These are phyloP conservation scores for Thymallus thymallus DNA, from an alignment of 2,113 vertebrate genomes.

Conservation along the genomic window DNA sequence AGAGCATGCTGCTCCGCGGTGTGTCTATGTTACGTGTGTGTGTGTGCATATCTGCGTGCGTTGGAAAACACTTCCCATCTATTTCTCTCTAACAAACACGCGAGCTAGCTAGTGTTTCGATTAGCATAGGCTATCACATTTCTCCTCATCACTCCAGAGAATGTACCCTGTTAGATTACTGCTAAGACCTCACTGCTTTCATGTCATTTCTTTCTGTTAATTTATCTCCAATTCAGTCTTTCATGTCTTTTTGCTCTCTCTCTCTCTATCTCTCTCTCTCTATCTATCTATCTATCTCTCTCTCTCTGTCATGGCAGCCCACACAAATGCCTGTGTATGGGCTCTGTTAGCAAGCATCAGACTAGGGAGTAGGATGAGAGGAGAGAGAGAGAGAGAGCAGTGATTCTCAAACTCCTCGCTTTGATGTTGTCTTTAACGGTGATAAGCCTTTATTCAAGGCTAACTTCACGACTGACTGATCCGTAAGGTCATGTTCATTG, in stretches of 20 bases:
- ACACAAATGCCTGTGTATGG: neutral
- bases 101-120: constrained; percentile 17
- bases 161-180: constrained; percentile 16
- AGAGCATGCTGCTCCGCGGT: neutral
- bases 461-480: constrained; percentile 39
- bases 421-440: constrained; percentile 54
- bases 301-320: neutral
- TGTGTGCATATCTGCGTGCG: neutral
- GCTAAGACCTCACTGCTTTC: constrained; percentile 21
- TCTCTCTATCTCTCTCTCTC: neutral
- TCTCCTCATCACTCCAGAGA: constrained; percentile 29
- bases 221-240: constrained; percentile 15
- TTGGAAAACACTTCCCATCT: neutral
- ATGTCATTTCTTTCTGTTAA: constrained; percentile 22
- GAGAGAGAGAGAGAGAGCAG: neutral
- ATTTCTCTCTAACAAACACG: constrained; percentile 2
- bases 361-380: neutral
- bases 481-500: constrained; percentile 30
- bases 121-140: constrained; percentile 43
- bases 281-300: neutral
- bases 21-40: neutral
- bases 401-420: constrained; percentile 14
- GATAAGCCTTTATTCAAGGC: constrained; percentile 48
- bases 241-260: neutral
- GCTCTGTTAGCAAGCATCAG: neutral